Evolutionary conservation across 2,113 vertebrate species (phyloP).

Genomic region (Eretmochelys imbricata): DNA sequence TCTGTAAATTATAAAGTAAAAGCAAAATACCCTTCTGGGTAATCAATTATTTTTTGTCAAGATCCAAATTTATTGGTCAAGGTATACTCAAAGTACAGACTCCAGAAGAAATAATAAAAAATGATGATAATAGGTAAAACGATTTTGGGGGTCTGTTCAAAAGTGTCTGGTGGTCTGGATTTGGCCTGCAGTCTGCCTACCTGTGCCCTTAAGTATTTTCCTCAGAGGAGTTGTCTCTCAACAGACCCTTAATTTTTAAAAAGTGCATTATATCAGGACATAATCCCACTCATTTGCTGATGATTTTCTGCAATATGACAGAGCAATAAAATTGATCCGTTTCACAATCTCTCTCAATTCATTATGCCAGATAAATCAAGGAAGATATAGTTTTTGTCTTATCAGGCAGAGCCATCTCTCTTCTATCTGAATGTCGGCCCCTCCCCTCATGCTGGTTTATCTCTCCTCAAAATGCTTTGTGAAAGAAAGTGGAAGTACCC

Average conservation of each 20-base stretch:
- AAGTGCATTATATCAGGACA: neutral
- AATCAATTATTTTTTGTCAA: neutral
- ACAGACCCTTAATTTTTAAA: neutral
- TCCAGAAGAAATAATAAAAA: neutral
- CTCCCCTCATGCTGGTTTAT: constrained; percentile 62
- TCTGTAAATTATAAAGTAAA: neutral
- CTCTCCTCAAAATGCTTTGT: constrained; percentile 61
- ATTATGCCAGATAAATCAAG: constrained; percentile 27
- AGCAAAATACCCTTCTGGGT: neutral
- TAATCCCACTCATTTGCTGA: neutral
- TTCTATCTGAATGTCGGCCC: constrained; percentile 45
- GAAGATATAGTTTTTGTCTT: constrained; percentile 6
- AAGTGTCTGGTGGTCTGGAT: neutral
- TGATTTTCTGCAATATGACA: neutral
- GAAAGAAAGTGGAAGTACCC: constrained; percentile 68
- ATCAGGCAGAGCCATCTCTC: neutral
- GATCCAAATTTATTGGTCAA: neutral
- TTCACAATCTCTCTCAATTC: constrained; percentile 1
- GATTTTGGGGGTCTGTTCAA: neutral
- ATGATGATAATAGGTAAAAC: neutral
- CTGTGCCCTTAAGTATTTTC: neutral
- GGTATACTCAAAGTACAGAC: neutral
- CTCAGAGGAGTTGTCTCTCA: neutral
- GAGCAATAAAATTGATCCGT: neutral
- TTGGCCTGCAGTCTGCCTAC: neutral